phyloP scores from a whole-genome alignment of 2,113 vertebrate genomes.

The Laticauda colubrina region DNA sequence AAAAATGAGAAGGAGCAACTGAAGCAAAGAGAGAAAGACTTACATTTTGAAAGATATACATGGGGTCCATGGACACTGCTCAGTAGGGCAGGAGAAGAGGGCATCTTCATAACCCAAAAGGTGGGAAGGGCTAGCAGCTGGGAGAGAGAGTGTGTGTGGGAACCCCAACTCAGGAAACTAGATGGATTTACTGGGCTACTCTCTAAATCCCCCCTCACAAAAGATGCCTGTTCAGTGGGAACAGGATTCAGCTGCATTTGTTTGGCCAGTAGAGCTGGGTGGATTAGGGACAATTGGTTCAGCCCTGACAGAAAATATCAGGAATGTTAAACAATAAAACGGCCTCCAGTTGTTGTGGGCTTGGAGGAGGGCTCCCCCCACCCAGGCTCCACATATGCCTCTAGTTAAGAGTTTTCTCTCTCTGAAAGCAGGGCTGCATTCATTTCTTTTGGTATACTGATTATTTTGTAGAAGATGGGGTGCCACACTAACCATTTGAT shows the following conservation, averaged over 20 bases:
- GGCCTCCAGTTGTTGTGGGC: constrained; percentile 61
- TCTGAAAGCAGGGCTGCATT: neutral
- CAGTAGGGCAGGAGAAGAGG: neutral
- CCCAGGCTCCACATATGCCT: neutral
- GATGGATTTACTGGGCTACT: constrained; percentile 66
- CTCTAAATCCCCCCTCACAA: constrained; percentile 67
- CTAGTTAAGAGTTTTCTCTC: neutral
- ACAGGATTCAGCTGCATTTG: constrained; percentile 69
- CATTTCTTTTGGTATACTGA: neutral
- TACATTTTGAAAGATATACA: neutral
- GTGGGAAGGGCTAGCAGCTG: constrained; percentile 25
- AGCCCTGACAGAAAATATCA: constrained; percentile 70
- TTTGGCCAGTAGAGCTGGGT: constrained; percentile 68
- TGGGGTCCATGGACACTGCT: neutral
- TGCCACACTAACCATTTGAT: neutral
- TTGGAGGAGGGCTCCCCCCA: neutral
- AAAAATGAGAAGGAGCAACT: constrained; percentile 8
- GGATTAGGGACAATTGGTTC: constrained; percentile 74
- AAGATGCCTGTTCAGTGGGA: constrained; percentile 66
- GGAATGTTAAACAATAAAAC: constrained; percentile 72
- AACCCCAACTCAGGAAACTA: constrained; percentile 67
- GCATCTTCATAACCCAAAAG: neutral
- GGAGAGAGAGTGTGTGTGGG: constrained; percentile 50
- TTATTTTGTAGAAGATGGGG: neutral
- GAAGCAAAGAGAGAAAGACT: neutral